phyloP scores from a whole-genome alignment of 1,140 invertebrate genomes.

The Rhynchophorus ferrugineus region DNA sequence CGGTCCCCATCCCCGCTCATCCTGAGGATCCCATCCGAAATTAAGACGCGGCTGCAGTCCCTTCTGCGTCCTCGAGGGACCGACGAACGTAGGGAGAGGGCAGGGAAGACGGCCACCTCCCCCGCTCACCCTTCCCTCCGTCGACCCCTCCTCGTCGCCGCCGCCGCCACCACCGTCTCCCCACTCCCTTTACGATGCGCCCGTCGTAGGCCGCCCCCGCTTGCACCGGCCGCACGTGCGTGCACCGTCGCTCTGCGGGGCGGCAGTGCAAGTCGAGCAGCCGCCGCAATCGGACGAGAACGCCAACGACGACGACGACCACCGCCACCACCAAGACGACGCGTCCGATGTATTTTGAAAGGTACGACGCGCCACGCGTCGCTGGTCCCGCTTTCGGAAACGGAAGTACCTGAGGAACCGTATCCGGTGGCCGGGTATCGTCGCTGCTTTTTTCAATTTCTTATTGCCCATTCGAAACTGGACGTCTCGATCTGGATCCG shows the following conservation, averaged over 20 bases:
- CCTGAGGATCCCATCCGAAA: slow-evolving; percentile 19
- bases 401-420: background rate
- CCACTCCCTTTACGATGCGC: too few relatives aligned
- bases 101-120: background rate
- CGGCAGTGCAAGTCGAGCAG: slow-evolving; percentile 18
- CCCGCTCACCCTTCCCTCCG: too few relatives aligned
- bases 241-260: slow-evolving; percentile 10
- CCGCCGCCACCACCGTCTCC: too few relatives aligned
- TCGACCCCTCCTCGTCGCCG: too few relatives aligned
- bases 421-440: too few relatives aligned
- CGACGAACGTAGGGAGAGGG: background rate
- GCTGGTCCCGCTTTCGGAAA: slow-evolving; percentile 4
- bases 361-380: slow-evolving; percentile 10
- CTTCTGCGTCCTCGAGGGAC: slow-evolving; percentile 10
- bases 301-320: too few relatives aligned
- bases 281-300: slow-evolving; percentile 13
- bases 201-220: slow-evolving; percentile 13
- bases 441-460: too few relatives aligned
- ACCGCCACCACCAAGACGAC: too few relatives aligned
- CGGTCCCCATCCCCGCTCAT: slow-evolving; percentile 6
- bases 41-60: slow-evolving; percentile 20
- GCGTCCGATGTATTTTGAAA: slow-evolving; percentile 18
- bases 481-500: too few relatives aligned
- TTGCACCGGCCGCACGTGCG: slow-evolving; percentile 21
- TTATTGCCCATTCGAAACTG: background rate